Conservation (phyloP, 2,797 vertebrate genomes). For the Xerus rutilus region DNA sequence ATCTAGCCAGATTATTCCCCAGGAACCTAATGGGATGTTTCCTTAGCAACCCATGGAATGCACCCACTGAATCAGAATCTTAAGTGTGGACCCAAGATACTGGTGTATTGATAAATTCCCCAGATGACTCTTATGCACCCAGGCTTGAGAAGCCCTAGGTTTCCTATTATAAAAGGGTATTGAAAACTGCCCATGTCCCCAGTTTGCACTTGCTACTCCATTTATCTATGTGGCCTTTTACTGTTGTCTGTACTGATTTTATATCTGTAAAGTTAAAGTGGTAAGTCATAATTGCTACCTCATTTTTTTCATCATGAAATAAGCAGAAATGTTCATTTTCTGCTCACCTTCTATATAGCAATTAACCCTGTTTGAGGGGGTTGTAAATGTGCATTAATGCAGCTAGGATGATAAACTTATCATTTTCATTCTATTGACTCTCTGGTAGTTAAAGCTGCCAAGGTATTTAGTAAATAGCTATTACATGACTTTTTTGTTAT, state of each 20-base stretch:
- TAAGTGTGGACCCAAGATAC: background rate
- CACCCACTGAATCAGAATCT: background rate
- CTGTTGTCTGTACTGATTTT: background rate
- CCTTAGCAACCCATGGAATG: background rate
- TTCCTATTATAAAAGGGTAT: background rate
- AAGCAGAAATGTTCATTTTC: background rate
- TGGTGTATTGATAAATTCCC: background rate
- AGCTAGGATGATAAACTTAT: background rate
- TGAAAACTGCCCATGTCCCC: background rate
- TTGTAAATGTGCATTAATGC: background rate
- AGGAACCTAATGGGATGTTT: background rate
- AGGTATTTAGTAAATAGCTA: background rate
- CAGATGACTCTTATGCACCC: background rate
- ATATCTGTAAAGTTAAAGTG: background rate
- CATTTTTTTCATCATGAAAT: background rate
- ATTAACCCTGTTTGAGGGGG: background rate
- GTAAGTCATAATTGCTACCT: background rate
- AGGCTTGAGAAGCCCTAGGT: background rate
- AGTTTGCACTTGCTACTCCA: background rate
- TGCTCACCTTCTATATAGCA: background rate
- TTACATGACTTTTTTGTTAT: background rate
- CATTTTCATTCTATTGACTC: background rate
- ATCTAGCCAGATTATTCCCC: background rate
- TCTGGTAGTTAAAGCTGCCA: background rate
- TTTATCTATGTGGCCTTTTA: background rate